phyloP scores from a whole-genome alignment of 2,888 invertebrate species.

The Temnothorax unifasciatus region DNA sequence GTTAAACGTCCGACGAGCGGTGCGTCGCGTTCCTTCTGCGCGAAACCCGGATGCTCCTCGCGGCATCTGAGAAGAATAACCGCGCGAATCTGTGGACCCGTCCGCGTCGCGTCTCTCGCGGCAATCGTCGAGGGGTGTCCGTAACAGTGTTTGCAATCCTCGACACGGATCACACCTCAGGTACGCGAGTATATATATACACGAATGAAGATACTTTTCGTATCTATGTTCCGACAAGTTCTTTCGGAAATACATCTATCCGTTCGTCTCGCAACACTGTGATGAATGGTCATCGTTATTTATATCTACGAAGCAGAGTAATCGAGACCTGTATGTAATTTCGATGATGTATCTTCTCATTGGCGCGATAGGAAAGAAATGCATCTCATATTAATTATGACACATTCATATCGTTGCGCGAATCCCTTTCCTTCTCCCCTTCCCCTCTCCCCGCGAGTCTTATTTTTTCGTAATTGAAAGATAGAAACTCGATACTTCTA shows the following conservation, averaged over 20 bases:
- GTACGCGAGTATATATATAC: too few relatives aligned
- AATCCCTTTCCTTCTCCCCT: background rate
- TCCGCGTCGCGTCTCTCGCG: too few relatives aligned
- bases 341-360: constrained; percentile 19
- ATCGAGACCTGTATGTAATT: constrained; percentile 12
- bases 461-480: constrained; percentile 31
- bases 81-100: background rate
- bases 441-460: background rate
- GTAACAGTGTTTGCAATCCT: background rate
- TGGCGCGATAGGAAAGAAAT: background rate
- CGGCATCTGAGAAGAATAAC: constrained; percentile 29
- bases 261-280: background rate
- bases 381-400: constrained; percentile 26
- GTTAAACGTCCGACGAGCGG: constrained; percentile 34
- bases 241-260: background rate
- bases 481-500: constrained; percentile 37
- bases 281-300: constrained; percentile 34
- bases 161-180: background rate
- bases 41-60: constrained; percentile 42
- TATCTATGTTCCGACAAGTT: background rate
- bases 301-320: constrained; percentile 11
- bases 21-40: constrained; percentile 17
- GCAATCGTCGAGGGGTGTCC: background rate
- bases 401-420: background rate
- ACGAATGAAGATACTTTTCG: background rate